A percentile compares a stretch with the other conserved stretches of the same genome.
Conservation (phyloP, 2,888 invertebrate species). For the Polietes domitor region DNA sequence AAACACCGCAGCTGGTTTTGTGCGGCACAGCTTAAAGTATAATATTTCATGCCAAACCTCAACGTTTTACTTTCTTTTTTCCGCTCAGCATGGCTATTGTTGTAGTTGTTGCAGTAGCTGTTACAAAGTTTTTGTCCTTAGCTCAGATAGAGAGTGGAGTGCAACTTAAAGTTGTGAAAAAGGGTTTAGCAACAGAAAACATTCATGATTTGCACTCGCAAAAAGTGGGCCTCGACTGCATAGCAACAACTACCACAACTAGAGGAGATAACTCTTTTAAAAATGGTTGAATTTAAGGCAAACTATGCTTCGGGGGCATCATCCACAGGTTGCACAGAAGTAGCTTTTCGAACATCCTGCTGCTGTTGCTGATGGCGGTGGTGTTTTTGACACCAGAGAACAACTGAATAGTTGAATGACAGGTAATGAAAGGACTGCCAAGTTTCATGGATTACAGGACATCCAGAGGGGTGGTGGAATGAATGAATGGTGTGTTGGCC, state of each 20-base stretch:
- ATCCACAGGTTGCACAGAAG: conserved; percentile 53
- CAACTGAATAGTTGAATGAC: conserved; percentile 6
- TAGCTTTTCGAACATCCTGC: conserved; percentile 8
- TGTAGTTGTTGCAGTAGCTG: background rate
- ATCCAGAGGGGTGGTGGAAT: background rate
- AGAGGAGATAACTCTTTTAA: conserved; percentile 37
- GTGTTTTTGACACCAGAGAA: conserved; percentile 1
- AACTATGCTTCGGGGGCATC: conserved; percentile 50
- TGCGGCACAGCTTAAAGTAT: conserved; percentile 56
- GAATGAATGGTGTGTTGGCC: too few species aligned
- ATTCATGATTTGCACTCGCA: background rate
- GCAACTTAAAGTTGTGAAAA: conserved; percentile 23
- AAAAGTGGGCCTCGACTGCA: background rate
- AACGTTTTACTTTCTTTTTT: conserved; percentile 59
- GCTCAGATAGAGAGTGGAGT: background rate
- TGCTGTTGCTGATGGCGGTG: background rate
- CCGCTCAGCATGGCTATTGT: background rate
- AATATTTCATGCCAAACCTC: conserved; percentile 67
- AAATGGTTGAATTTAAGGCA: conserved; percentile 53
- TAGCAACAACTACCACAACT: conserved; percentile 24
- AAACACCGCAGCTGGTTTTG: conserved; percentile 60
- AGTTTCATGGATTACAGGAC: conserved; percentile 15
- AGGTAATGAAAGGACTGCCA: background rate
- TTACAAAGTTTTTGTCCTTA: background rate
- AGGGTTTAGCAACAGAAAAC: conserved; percentile 27